Evolutionary conservation across 1,140 invertebrate species (phyloP).

Genomic region (Temnothorax nylanderi): DNA sequence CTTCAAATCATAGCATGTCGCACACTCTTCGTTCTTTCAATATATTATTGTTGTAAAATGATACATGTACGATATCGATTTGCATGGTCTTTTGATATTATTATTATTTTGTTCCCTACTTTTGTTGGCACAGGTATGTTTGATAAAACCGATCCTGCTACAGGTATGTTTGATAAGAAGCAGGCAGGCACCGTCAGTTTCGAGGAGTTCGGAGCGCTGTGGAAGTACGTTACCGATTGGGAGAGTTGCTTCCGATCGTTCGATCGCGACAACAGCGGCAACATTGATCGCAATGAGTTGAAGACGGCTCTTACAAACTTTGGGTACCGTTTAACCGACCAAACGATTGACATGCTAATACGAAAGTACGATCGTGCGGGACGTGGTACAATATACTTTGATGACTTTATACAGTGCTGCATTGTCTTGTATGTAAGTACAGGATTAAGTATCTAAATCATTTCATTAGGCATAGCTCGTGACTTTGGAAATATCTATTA

Average conservation of each 20-base stretch:
- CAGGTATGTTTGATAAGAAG: constrained; percentile 99
- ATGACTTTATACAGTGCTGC: constrained; percentile 99
- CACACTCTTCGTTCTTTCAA: neutral
- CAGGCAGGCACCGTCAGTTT: constrained; percentile 96
- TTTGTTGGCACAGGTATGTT: constrained; percentile 82
- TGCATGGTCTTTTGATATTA: constrained; percentile 63
- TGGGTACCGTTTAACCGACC: constrained; percentile 96
- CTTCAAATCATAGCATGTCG: constrained; percentile 12
- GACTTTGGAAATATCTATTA: neutral
- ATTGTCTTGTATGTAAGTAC: constrained; percentile 96
- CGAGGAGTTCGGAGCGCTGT: constrained; percentile 97
- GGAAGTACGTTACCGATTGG: constrained; percentile 99
- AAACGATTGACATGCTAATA: constrained; percentile 93
- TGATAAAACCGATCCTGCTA: constrained; percentile 80
- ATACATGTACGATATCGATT: constrained; percentile 28
- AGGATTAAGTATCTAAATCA: constrained; percentile 12
- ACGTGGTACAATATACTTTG: constrained; percentile 96
- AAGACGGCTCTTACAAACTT: constrained; percentile 96
- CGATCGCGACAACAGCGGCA: constrained; percentile 98
- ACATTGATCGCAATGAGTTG: constrained; percentile 96
- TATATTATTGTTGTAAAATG: neutral
- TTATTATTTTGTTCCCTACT: constrained; percentile 66
- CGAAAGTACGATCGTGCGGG: constrained; percentile 97
- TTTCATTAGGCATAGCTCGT: neutral
- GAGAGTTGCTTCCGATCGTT: constrained; percentile 98